phyloP scores from a whole-genome alignment of 2,113 vertebrate species.

The Parotia lawesii region DNA sequence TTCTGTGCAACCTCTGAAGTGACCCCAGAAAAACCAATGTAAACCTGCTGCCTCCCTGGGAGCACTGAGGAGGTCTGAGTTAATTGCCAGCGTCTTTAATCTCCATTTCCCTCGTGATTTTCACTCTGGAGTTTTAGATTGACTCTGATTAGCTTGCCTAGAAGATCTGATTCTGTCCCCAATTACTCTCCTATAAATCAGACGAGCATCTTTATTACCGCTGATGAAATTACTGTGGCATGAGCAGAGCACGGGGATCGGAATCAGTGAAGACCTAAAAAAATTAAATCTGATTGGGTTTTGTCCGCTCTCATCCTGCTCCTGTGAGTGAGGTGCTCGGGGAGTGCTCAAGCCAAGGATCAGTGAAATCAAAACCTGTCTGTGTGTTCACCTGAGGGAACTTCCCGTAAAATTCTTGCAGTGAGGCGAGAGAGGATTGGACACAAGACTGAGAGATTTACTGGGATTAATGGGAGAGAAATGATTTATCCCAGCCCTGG shows the following conservation, averaged over 20 bases:
- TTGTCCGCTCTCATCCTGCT: not conserved
- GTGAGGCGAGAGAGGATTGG: not conserved
- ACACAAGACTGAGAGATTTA: not conserved
- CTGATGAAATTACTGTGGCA: not conserved
- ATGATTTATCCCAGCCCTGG: not conserved
- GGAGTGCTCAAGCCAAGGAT: not conserved
- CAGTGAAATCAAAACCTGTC: not conserved
- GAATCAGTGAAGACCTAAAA: not conserved
- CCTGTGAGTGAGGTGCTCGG: not conserved
- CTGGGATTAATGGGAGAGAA: not conserved
- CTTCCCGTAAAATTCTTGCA: not conserved
- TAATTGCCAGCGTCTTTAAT: constrained; percentile 25
- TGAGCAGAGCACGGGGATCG: not conserved
- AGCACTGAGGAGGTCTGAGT: constrained; percentile 10
- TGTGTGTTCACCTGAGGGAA: not conserved
- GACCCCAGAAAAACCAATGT: not conserved
- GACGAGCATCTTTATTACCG: not conserved
- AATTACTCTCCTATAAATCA: not conserved
- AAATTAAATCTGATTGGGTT: not conserved
- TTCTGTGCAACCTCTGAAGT: not conserved
- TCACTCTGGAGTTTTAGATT: not conserved
- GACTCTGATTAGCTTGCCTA: constrained; percentile 26
- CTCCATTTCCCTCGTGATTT: constrained; percentile 1
- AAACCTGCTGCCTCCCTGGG: constrained; percentile 9
- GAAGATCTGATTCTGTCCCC: constrained; percentile 26